Conservation (phyloP, 2,797 vertebrate species). For the Microchirus variegatus region DNA sequence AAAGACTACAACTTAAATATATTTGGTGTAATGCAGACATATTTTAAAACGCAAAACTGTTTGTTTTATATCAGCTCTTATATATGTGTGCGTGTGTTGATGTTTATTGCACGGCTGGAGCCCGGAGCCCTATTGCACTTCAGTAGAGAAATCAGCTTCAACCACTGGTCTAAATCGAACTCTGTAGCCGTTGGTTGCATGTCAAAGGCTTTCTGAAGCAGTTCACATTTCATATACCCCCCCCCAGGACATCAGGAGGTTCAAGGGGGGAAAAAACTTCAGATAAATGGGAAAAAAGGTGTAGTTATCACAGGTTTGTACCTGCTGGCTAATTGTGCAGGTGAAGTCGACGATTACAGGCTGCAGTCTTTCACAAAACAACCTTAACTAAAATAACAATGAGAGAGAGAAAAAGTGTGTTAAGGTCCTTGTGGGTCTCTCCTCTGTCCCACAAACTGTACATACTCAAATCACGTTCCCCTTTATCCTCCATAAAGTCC, state of each 20-base stretch:
- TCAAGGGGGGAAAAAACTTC: neutral
- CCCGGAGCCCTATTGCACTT: conserved; percentile 69
- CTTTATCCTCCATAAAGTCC: conserved; percentile 36
- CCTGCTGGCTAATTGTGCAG: conserved; percentile 58
- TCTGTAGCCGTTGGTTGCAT: neutral
- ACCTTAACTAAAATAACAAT: conserved; percentile 8
- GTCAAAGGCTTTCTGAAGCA: conserved; percentile 19
- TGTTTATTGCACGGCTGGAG: conserved; percentile 67
- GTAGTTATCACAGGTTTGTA: conserved; percentile 23
- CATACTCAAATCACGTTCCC: conserved; percentile 36
- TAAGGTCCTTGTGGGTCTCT: conserved; percentile 38
- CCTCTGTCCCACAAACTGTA: conserved; percentile 20
- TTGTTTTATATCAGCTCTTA: conserved; percentile 50
- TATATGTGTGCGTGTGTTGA: conserved; percentile 42
- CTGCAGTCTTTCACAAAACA: conserved; percentile 36
- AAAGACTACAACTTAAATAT: conserved; percentile 75
- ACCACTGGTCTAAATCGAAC: conserved; percentile 43
- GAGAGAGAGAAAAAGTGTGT: conserved; percentile 20
- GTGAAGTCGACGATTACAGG: conserved; percentile 40
- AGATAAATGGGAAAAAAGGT: neutral
- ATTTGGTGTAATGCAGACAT: conserved; percentile 76
- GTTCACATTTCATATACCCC: conserved; percentile 22
- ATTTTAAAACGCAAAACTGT: conserved; percentile 63
- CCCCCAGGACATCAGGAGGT: conserved; percentile 16
- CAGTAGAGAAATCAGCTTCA: conserved; percentile 37